Evolutionary conservation across 2,113 vertebrate species (phyloP).

Genomic region (Indicator indicator): DNA sequence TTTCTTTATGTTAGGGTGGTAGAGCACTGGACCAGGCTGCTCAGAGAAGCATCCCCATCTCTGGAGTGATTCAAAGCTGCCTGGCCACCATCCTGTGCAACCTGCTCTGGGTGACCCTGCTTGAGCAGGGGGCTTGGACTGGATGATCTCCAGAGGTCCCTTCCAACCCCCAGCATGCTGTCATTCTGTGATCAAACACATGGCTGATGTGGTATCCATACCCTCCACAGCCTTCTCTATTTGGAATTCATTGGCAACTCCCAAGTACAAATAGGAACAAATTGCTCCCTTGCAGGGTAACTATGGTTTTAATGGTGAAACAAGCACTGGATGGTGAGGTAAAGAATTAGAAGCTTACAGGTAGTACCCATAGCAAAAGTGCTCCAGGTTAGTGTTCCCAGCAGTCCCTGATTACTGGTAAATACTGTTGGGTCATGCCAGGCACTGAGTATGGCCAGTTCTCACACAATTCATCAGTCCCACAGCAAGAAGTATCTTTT

Average conservation of each 20-base stretch:
- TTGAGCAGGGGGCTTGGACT: too few relatives aligned
- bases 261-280: background rate
- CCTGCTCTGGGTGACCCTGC: too few relatives aligned
- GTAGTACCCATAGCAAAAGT: background rate
- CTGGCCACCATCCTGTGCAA: too few relatives aligned
- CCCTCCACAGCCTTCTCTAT: background rate
- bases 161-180: too few relatives aligned
- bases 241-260: background rate
- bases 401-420: background rate
- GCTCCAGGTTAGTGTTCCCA: accelerated
- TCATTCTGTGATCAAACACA: too few relatives aligned
- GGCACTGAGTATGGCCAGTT: background rate
- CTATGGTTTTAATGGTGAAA: background rate
- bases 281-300: background rate
- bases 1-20: too few relatives aligned
- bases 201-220: background rate
- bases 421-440: background rate
- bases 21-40: too few relatives aligned
- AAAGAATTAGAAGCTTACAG: background rate
- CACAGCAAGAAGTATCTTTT: background rate
- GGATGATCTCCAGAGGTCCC: too few relatives aligned
- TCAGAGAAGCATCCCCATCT: too few relatives aligned
- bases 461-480: background rate
- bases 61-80: too few relatives aligned
- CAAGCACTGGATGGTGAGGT: background rate